phyloP scores from a whole-genome alignment of 1,140 invertebrate genomes.

The Aphaenogaster rudis region DNA sequence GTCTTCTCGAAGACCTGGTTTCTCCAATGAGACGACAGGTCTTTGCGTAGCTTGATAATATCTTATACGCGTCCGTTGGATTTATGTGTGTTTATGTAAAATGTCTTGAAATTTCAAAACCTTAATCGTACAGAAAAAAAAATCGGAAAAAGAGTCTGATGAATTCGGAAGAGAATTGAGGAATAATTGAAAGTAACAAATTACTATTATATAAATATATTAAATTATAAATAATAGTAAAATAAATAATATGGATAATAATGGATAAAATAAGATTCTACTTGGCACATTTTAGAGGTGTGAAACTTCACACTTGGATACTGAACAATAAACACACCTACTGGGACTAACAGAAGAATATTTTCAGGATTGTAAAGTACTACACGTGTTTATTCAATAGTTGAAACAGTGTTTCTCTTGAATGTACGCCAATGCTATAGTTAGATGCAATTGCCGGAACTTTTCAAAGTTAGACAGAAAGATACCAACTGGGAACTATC shows the following conservation, averaged over 20 bases:
- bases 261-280: neutral
- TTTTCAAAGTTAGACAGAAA: conserved; percentile 4
- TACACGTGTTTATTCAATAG: neutral
- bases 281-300: neutral
- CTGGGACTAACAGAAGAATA: neutral
- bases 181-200: neutral
- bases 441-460: conserved; percentile 7
- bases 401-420: neutral
- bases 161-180: neutral
- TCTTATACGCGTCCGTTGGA: neutral
- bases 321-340: neutral
- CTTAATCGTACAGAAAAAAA: neutral
- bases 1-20: neutral
- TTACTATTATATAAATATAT: too few species aligned
- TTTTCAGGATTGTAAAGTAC: neutral
- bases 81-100: neutral
- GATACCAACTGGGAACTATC: neutral
- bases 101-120: neutral
- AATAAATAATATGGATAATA: too few species aligned
- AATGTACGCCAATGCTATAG: neutral
- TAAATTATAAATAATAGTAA: too few species aligned
- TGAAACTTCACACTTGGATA: neutral
- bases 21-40: neutral
- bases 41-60: conserved; percentile 1
- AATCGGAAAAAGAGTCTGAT: neutral